Conservation (phyloP, 2,113 vertebrate genomes). For the Xiphophorus maculatus region DNA sequence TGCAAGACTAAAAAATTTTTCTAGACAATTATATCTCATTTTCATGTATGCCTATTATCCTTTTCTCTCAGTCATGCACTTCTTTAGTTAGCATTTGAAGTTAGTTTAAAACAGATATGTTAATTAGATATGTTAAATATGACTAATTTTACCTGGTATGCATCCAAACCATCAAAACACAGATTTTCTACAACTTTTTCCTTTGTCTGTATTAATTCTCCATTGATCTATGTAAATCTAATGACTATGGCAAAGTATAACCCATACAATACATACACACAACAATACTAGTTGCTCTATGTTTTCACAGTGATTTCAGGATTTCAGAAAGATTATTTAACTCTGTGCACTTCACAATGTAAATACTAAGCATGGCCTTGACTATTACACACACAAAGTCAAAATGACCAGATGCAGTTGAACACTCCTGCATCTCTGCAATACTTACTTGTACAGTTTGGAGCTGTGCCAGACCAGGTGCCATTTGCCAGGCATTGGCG, state of each 20-base stretch:
- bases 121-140: neutral
- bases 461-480: constrained; percentile 92
- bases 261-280: neutral
- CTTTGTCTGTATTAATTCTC: neutral
- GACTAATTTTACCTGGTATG: neutral
- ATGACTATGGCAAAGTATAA: neutral
- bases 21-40: neutral
- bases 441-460: constrained; percentile 95
- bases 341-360: constrained; percentile 3
- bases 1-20: neutral
- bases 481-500: constrained; percentile 94
- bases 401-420: constrained; percentile 1
- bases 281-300: neutral
- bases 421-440: neutral
- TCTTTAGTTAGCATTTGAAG: neutral
- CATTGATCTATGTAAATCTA: neutral
- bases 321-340: constrained; percentile 5
- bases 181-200: neutral
- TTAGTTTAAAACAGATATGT: too few relatives aligned
- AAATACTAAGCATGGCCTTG: neutral
- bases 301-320: constrained; percentile 17
- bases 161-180: neutral
- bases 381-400: constrained; percentile 4
- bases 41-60: neutral
- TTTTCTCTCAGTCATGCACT: neutral